Percentiles rank a stretch among this genome's conserved stretches.
phyloP scores from a whole-genome alignment of 2,113 vertebrate species.

The Polypterus senegalus region DNA sequence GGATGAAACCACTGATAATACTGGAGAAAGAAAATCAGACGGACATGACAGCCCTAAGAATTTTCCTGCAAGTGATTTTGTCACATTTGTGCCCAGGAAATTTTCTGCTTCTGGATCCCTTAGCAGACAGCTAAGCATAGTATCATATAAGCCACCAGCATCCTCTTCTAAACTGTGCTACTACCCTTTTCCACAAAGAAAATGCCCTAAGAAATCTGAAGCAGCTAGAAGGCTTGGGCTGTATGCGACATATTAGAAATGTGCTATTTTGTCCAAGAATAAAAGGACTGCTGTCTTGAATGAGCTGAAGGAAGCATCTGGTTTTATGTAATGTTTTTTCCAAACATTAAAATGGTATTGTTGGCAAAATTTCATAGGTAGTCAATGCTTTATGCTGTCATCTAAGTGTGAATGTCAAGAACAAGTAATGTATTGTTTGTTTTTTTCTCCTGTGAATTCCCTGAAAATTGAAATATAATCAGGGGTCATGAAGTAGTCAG shows the following conservation, averaged over 20 bases:
- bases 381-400: too few species aligned
- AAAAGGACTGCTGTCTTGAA: too few species aligned
- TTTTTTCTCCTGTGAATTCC: too few species aligned
- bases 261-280: background rate
- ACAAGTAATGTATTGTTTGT: too few species aligned
- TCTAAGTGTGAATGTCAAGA: too few species aligned
- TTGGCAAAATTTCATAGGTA: too few species aligned
- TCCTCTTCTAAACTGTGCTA: conserved; percentile 24
- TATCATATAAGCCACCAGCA: conserved; percentile 11
- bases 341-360: too few species aligned
- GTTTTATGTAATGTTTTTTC: too few species aligned
- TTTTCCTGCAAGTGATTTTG: background rate
- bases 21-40: conserved; percentile 1
- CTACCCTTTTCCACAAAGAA: conserved; percentile 60
- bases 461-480: too few species aligned
- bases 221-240: conserved; percentile 55
- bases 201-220: conserved; percentile 54
- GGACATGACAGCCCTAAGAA: background rate
- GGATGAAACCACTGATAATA: conserved; percentile 1
- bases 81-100: conserved; percentile 11
- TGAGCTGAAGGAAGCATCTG: too few species aligned
- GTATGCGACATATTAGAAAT: conserved; percentile 39
- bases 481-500: too few species aligned
- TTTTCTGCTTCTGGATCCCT: conserved; percentile 21
- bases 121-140: conserved; percentile 27